These are phyloP conservation scores for Henricia sp. DNA, from an alignment of 53 echinoderm and acorn worm genomes.

Conservation along the genomic window DNA sequence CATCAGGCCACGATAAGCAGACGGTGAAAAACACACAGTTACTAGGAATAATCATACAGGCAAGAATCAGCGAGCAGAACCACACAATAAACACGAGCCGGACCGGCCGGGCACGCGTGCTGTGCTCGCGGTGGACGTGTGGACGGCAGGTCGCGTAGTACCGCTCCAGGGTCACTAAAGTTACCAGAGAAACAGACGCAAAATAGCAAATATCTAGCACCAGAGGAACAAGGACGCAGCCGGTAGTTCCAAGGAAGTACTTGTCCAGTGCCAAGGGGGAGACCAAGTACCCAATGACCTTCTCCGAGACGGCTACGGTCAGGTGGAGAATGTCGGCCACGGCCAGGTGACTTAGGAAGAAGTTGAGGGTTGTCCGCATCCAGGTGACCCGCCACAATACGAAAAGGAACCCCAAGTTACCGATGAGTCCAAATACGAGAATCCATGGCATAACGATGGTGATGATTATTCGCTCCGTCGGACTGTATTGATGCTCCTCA, in stretches of 20 bases:
- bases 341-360: slow-evolving; percentile 43
- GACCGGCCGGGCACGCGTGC: slow-evolving; percentile 39
- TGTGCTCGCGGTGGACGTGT: slow-evolving; percentile 37
- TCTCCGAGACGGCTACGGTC: slow-evolving; percentile 24
- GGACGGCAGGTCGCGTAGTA: slow-evolving; percentile 57
- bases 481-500: slow-evolving; percentile 9
- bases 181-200: slow-evolving; percentile 42
- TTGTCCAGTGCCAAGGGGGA: slow-evolving; percentile 30
- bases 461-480: slow-evolving; percentile 15
- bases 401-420: slow-evolving; percentile 47
- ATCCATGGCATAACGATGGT: slow-evolving; percentile 49
- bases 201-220: slow-evolving; percentile 42
- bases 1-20: slow-evolving; percentile 43
- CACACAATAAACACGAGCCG: slow-evolving; percentile 41
- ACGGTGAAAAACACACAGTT: background rate
- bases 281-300: slow-evolving; percentile 17
- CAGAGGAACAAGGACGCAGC: slow-evolving; percentile 38
- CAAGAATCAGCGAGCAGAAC: slow-evolving; percentile 32
- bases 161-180: slow-evolving; percentile 53
- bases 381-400: slow-evolving; percentile 53
- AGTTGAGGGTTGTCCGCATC: slow-evolving; percentile 54
- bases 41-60: slow-evolving; percentile 34
- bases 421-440: slow-evolving; percentile 23
- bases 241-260: slow-evolving; percentile 34
- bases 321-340: slow-evolving; percentile 33